Evolutionary conservation across 2,888 invertebrate species (phyloP), one percentile per base, ranked within the genome.

Genomic region (Euspilapteryx auroguttella): DNA sequence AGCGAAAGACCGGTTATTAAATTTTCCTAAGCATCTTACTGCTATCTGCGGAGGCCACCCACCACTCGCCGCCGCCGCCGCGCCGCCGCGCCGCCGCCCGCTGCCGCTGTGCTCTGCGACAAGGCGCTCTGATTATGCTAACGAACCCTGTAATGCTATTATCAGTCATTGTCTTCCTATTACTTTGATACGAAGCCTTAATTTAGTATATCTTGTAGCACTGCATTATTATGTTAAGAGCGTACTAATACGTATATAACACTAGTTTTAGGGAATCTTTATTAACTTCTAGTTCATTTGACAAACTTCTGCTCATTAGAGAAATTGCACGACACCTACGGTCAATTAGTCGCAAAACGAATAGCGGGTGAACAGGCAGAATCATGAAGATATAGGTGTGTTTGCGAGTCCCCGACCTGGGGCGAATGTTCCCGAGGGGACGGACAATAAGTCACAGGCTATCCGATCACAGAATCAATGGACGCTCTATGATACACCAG

Each of bases 281-380:
- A n/a, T n/a, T n/a, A n/a, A n/a, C n/a, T n/a, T n/a, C n/a, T n/a
- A n/a, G n/a, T n/a, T 14, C 12, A 15, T 23, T 40, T 45, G 46
- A 48, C 39, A 52, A 47, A 50, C 41, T 46, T 43, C 34, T 27
- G 35, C 33, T 42, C 34, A 46, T 49, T 45, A 48, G 36, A 37
- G 37, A 34, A 40, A 50, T 54, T 50, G 45, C 47, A 47, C 49
- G 51, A 54, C 62, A 53, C 59, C 71, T 63, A 56, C 71, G 73
- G 62, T 66, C 79, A 80, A 81, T 80, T 80, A 80, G 79, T 63
- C 64, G 55, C 55, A 56, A 63, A 64, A 76, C 59, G 66, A 63
- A 78, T 73, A 61, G 68, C 36, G 42, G 37, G 47, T 39, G 45
- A 37, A 45, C 41, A 42, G 46, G 49, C 49, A 63, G 55, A 54